Conservation (phyloP, 2,797 vertebrate genomes). For the Garrulus glandarius region DNA sequence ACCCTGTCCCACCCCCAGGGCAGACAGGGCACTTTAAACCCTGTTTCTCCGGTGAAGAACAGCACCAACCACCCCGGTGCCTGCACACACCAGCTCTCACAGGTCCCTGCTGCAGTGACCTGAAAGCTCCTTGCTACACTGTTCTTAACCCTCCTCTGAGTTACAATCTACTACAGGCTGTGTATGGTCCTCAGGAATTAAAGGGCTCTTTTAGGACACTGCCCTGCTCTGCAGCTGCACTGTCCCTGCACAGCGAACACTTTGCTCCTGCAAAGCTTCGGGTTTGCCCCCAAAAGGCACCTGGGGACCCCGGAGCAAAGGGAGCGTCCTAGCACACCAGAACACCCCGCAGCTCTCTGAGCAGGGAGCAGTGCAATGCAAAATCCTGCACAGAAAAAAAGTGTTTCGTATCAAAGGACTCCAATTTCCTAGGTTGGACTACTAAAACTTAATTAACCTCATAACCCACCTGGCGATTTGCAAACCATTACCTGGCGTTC, state of each 20-base stretch:
- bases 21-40: neutral
- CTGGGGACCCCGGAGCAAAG: neutral
- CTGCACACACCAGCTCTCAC: neutral
- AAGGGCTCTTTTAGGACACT: neutral
- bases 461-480: constrained; percentile 18
- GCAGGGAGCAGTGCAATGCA: neutral
- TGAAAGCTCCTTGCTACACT: neutral
- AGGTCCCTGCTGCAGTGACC: neutral
- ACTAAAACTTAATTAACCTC: constrained; percentile 38
- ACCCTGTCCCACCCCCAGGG: accelerated
- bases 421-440: neutral
- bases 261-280: neutral
- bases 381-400: neutral
- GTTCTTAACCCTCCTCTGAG: neutral
- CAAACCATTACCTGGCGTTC: neutral
- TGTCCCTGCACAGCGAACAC: accelerated
- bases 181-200: neutral
- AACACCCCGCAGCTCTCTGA: neutral
- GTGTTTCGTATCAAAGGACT: neutral
- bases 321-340: neutral
- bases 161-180: neutral
- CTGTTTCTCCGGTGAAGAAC: neutral
- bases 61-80: accelerated
- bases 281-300: neutral
- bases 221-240: neutral